These are phyloP conservation scores for Ormyrus thymus DNA, from an alignment of 2,888 invertebrate species.

Conservation along the genomic window DNA sequence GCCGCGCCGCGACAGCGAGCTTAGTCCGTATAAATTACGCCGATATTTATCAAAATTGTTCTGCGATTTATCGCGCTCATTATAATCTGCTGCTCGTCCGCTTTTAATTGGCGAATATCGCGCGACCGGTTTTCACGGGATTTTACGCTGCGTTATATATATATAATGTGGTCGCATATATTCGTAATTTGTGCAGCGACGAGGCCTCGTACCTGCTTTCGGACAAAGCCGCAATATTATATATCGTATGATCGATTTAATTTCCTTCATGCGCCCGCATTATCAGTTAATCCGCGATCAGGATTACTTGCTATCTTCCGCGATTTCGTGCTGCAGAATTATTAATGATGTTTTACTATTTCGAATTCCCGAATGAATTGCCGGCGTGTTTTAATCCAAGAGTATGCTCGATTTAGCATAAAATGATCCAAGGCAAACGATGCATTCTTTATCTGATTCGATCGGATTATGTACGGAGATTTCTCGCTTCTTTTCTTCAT, in stretches of 20 bases:
- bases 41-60: slow-evolving; percentile 58
- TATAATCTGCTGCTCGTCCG: slow-evolving; percentile 44
- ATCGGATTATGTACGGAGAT: neutral
- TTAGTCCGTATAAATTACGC: slow-evolving; percentile 32
- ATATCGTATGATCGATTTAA: slow-evolving; percentile 25
- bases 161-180: neutral
- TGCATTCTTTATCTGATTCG: no score
- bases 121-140: slow-evolving; percentile 27
- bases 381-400: no score
- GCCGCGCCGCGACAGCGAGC: slow-evolving; percentile 20
- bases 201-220: no score
- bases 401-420: no score
- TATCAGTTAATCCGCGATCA: slow-evolving; percentile 35
- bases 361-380: no score
- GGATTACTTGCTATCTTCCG: neutral
- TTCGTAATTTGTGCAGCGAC: no score
- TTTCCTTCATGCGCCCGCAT: neutral
- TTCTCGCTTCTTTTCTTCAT: neutral
- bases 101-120: slow-evolving; percentile 50
- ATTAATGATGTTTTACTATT: neutral
- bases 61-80: slow-evolving; percentile 55
- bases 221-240: slow-evolving; percentile 31
- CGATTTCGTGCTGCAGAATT: neutral
- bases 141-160: slow-evolving; percentile 10
- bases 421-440: no score